Percentiles rank a stretch among this genome's conserved stretches.
Evolutionary conservation across 37 sponge, comb jelly and placozoan species (phyloP).

Genomic region (Spongia lamella): DNA sequence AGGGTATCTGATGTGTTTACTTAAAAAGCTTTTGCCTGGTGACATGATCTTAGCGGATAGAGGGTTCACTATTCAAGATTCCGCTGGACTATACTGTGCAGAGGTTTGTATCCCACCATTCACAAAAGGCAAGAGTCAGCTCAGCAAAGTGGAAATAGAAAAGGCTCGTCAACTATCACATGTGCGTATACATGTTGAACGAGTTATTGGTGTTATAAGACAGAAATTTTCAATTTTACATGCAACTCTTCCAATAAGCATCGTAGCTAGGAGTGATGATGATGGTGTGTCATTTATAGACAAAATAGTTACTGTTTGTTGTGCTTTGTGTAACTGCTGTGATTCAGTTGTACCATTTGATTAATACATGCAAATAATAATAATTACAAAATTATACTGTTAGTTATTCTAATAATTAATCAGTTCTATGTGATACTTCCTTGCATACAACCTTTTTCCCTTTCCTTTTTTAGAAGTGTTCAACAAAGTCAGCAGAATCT

Average conservation of each 20-base stretch:
- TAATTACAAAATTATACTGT: no score
- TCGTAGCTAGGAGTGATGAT: no score
- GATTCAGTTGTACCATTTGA: conserved; percentile 25
- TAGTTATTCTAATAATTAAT: no score
- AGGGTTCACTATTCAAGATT: conserved; percentile 34
- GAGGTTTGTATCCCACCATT: conserved; percentile 30
- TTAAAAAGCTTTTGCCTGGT: conserved; percentile 3
- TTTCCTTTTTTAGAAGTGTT: no score
- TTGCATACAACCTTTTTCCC: no score
- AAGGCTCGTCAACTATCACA: conserved; percentile 3
- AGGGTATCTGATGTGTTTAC: no score
- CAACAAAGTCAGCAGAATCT: no score
- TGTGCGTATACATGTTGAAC: conserved; percentile 52
- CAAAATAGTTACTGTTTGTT: conserved; percentile 41
- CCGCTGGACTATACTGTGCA: conserved; percentile 19
- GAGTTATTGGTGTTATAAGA: conserved; percentile 29
- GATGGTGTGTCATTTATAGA: conserved; percentile 13
- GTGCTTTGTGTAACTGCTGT: conserved; percentile 33
- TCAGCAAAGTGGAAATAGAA: conserved; percentile 27
- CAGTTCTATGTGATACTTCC: no score
- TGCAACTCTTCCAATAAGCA: no score
- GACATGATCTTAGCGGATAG: conserved; percentile 31
- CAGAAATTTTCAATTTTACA: conserved; percentile 5
- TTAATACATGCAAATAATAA: neutral
- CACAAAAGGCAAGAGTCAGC: conserved; percentile 51